These are phyloP conservation scores for Villa cingulata DNA, from an alignment of 2,888 invertebrate genomes.

Conservation along the genomic window DNA sequence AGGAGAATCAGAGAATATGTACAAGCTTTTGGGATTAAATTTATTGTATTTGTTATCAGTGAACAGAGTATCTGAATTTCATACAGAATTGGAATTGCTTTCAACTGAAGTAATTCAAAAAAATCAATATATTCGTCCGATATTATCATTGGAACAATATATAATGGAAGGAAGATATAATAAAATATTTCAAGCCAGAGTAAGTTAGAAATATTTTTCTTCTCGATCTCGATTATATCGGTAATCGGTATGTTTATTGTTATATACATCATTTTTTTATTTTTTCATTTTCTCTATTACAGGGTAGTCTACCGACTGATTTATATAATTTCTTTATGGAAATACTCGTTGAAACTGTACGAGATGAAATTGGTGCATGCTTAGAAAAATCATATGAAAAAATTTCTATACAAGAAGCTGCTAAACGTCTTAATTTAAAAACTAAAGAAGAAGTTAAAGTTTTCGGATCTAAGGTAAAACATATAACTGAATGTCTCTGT, in stretches of 20 bases:
- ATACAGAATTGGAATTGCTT: constrained; percentile 88
- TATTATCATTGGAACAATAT: constrained; percentile 91
- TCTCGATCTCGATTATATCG: background rate
- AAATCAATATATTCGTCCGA: constrained; percentile 88
- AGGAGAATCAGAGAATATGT: constrained; percentile 86
- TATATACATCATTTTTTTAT: background rate
- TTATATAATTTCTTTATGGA: constrained; percentile 96
- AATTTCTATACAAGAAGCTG: constrained; percentile 75
- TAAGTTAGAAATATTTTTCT: constrained; percentile 16
- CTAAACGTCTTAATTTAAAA: constrained; percentile 73
- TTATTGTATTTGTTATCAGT: constrained; percentile 85
- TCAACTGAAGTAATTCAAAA: constrained; percentile 82
- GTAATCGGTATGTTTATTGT: too few relatives aligned
- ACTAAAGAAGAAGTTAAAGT: constrained; percentile 62
- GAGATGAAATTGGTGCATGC: constrained; percentile 92
- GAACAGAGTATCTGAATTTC: constrained; percentile 95
- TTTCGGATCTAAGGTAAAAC: constrained; percentile 60
- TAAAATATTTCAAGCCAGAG: constrained; percentile 86
- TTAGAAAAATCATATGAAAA: constrained; percentile 93
- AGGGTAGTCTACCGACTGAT: constrained; percentile 90
- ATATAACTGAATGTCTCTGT: background rate
- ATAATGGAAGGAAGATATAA: constrained; percentile 99
- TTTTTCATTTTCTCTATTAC: constrained; percentile 23
- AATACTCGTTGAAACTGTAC: constrained; percentile 84
- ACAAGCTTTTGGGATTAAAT: constrained; percentile 88